Evolutionary conservation across 2,113 vertebrate species (phyloP), one percentile per base, ranked within the genome.

Genomic region (Phyllopteryx taeniolatus): DNA sequence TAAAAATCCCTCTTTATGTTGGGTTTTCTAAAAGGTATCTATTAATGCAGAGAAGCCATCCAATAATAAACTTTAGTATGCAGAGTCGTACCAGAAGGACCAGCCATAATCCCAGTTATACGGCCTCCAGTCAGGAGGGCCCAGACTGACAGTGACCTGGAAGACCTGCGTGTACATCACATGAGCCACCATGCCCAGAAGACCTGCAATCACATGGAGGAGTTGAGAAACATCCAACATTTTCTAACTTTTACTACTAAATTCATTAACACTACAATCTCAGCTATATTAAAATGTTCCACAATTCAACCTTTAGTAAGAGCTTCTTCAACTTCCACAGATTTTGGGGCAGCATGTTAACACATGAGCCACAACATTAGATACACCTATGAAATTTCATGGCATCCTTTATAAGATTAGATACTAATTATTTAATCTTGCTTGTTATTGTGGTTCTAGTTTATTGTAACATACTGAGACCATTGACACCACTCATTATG

Each of bases 101-200:
- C 95, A 96, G 68, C 96, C 96, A 0, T 97, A 97, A 83, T 95
- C 95, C 95, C 95, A 97, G 19, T 93, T 87, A 74, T 96, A 95
- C 0, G 96, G 95, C 73, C 95, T 94, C 96, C 96, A 97, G 69
- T 97, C 95, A 54, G 95, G 95, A 0, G 96, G 96, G 8, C 96
- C 95, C 71, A 94, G 82, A 77, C 85, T 96, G 84, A 93, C 95
- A 0, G 95, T 97, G 73, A 94, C 95, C 87, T 97, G 96, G 84
- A 97, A 96, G 75, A 96, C 96, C 79, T 96, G 95, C 5, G 92
- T 93, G 75, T 96, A 97, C 94, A 95, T 95, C 94, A 97, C 94
- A 76, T 96, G 96, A 66, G 95, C 96, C 87, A 95, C 95, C 95
- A 97, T 96, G 13, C 96, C 96, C 31, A 98, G 90, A 53, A 98